Conservation (phyloP, 2,888 invertebrate species). For the Caenorhabditis sulstoni region DNA sequence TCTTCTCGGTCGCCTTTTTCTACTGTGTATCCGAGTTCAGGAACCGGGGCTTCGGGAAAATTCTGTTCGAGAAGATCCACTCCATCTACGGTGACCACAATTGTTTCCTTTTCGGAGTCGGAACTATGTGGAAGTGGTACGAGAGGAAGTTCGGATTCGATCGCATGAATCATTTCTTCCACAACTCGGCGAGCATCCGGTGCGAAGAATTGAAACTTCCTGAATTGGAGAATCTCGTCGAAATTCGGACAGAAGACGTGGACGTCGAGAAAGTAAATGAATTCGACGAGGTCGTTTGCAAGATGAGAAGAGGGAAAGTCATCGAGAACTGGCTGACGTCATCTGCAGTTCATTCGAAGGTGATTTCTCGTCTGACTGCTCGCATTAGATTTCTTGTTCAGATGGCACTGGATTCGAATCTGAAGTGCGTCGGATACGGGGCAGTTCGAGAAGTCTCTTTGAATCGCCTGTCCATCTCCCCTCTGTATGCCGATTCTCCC, state of each 20-base stretch:
- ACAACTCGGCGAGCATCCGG: neutral
- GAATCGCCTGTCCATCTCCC: slow-evolving; percentile 17
- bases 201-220: slow-evolving; percentile 9
- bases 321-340: slow-evolving; percentile 17
- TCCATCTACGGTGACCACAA: slow-evolving; percentile 15
- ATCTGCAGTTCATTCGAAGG: slow-evolving; percentile 13
- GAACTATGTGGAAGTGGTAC: slow-evolving; percentile 40
- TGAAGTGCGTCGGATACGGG: slow-evolving; percentile 12
- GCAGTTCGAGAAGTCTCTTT: slow-evolving; percentile 23
- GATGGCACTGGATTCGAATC: slow-evolving; percentile 10
- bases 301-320: slow-evolving; percentile 14
- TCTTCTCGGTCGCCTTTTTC: slow-evolving; percentile 28
- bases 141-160: slow-evolving; percentile 12
- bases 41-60: slow-evolving; percentile 7
- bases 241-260: neutral
- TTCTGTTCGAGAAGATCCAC: slow-evolving; percentile 15
- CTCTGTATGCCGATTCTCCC: slow-evolving; percentile 17
- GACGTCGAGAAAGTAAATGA: neutral
- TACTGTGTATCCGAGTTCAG: slow-evolving; percentile 20
- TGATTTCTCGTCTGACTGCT: neutral
- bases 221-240: neutral
- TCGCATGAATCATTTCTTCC: slow-evolving; percentile 21
- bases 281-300: slow-evolving; percentile 20
- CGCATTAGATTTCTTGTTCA: neutral
- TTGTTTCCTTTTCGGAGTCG: slow-evolving; percentile 22